phyloP scores from a whole-genome alignment of 1,140 invertebrate species.

The Nebria ingens region DNA sequence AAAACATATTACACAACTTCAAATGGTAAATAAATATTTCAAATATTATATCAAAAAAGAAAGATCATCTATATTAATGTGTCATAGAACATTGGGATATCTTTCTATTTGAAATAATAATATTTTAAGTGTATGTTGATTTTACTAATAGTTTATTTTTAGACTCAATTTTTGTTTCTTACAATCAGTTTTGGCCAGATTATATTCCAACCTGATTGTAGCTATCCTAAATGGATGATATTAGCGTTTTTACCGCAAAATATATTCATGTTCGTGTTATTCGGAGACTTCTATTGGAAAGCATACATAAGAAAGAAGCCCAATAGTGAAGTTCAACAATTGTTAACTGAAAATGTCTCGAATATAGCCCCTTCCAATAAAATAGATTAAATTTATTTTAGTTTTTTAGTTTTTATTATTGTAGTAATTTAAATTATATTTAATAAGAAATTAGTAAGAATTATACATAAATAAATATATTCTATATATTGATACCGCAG shows the following conservation, averaged over 20 bases:
- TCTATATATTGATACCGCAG: too few relatives aligned
- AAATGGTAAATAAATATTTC: slow-evolving; percentile 45
- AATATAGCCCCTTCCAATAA: too few relatives aligned
- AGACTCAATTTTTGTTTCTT: slow-evolving; percentile 66
- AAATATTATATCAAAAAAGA: neutral
- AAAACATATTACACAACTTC: slow-evolving; percentile 61
- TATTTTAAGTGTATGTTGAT: neutral
- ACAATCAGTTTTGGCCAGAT: slow-evolving; percentile 54
- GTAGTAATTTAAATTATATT: too few relatives aligned
- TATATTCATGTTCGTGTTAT: slow-evolving; percentile 68
- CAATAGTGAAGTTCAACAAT: too few relatives aligned
- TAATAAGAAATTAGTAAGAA: too few relatives aligned
- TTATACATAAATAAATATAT: too few relatives aligned
- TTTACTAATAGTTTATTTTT: slow-evolving; percentile 25
- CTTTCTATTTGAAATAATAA: too few relatives aligned
- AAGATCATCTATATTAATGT: neutral
- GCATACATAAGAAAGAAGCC: slow-evolving; percentile 52
- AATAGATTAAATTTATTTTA: too few relatives aligned
- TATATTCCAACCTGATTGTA: slow-evolving; percentile 57
- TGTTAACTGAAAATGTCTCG: too few relatives aligned
- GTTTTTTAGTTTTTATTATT: too few relatives aligned
- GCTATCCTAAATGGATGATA: slow-evolving; percentile 52
- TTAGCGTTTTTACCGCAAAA: slow-evolving; percentile 56
- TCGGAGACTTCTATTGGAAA: slow-evolving; percentile 77
- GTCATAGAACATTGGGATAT: neutral